A percentile compares a stretch with the other conserved stretches of the same genome.
Conservation (phyloP, 2,888 invertebrate species). For the Epirrita christyi region DNA sequence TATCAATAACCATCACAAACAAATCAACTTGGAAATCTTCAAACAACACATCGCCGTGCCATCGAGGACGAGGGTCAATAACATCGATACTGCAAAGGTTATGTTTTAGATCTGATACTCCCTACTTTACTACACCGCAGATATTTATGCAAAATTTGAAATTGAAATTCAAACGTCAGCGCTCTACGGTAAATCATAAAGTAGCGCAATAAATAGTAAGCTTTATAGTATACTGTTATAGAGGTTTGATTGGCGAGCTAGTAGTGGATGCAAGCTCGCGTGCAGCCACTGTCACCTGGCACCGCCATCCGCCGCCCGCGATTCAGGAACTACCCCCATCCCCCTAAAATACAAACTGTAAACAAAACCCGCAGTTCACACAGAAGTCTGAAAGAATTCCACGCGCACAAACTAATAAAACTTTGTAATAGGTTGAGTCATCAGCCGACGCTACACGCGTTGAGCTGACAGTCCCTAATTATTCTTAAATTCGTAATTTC, state of each 20-base stretch:
- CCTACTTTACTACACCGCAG: conserved; percentile 24
- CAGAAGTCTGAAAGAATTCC: conserved; percentile 45
- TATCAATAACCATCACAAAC: conserved; percentile 3
- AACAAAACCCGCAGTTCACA: conserved; percentile 61
- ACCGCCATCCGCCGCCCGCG: conserved; percentile 72
- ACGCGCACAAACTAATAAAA: conserved; percentile 50
- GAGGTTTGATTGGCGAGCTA: conserved; percentile 59
- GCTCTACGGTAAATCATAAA: conserved; percentile 42
- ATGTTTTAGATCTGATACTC: conserved; percentile 20
- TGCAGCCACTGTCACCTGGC: conserved; percentile 80
- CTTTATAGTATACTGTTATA: conserved; percentile 55
- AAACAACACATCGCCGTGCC: conserved; percentile 4
- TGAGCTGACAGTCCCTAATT: conserved; percentile 55
- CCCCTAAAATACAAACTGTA: conserved; percentile 60
- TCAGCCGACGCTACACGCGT: conserved; percentile 49
- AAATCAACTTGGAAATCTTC: conserved; percentile 3
- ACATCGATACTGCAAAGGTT: conserved; percentile 25
- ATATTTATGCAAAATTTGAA: conserved; percentile 50
- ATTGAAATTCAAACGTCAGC: conserved; percentile 52
- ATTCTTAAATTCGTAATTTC: conserved; percentile 38
- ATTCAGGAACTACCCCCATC: conserved; percentile 72
- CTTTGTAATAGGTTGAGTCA: conserved; percentile 48
- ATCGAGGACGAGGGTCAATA: conserved; percentile 32
- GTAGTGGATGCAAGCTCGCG: conserved; percentile 75
- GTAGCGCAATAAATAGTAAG: conserved; percentile 53